Conservation (phyloP, 2,113 vertebrate species). For the Rhabdornis inornatus region DNA sequence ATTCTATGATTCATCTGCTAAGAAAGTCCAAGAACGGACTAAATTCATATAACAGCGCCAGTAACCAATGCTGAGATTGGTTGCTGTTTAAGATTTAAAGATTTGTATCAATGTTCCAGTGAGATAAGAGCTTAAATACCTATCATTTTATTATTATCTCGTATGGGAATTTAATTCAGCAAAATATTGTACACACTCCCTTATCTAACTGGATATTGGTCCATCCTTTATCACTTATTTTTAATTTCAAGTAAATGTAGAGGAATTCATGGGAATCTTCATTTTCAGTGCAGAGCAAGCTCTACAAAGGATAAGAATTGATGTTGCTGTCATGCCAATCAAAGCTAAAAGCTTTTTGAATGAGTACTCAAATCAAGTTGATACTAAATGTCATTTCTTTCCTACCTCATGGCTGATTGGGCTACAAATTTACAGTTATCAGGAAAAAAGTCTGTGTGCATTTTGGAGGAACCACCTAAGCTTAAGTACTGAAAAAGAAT, state of each 20-base stretch:
- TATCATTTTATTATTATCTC: not conserved
- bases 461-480: not conserved
- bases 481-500: not conserved
- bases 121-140: not conserved
- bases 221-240: not conserved
- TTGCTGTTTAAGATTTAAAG: not conserved
- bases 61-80: not conserved
- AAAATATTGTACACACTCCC: not conserved
- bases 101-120: not conserved
- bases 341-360: constrained; percentile 19
- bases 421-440: constrained; percentile 4
- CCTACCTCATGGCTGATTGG: not conserved
- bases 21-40: not conserved
- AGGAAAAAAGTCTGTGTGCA: not conserved
- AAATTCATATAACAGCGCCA: not conserved
- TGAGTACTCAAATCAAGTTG: not conserved
- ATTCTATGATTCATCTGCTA: not conserved
- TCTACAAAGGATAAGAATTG: not conserved
- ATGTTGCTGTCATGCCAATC: not conserved
- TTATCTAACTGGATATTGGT: not conserved
- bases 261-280: not conserved
- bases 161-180: not conserved
- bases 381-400: constrained; percentile 6
- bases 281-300: not conserved
- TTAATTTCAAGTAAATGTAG: not conserved